Base-by-base conservation (phyloP, 2,797 vertebrate species). In the Poecilia velifera region DNA sequence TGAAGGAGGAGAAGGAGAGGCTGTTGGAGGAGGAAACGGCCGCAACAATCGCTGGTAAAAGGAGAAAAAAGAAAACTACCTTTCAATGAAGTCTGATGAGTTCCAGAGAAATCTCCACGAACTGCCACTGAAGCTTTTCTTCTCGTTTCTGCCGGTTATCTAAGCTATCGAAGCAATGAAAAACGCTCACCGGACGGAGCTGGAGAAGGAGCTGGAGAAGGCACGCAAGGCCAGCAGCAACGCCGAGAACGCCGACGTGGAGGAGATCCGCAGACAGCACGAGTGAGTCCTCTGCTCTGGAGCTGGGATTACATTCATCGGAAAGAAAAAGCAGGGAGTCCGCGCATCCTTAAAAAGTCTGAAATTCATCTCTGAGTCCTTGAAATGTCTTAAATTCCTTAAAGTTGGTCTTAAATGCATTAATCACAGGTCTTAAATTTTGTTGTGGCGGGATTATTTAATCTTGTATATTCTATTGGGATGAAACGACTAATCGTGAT, bases 141-240 rank as follows among this genome's bases (percentile, higher is more conserved):
- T 1, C 84, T 18, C 34, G 43, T 76, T 66, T 73, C 3, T 83
- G 1, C 84, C 12, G 84, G 8, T 34, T 25, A 1, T 53, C 80
- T 55, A 55, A 97, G 96, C 96, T 1, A 96, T 97, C 25, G 96
- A 97, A 89, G 96, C 96, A 0, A 96, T 97, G 96, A 96, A 96
- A 80, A 97, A 96, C 5, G 96, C 96, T 68, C 96, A 97, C 84
- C 95, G 96, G 59, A 77, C 89, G 0, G 96, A 97, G 95, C 88
- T 97, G 89, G 96, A 96, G 92, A 95, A 93, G 85, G 96, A 97
- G 89, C 88, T 97, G 89, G 96, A 96, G 71, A 96, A 93, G 82
- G 89, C 93, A 9, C 95, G 96, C 66, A 96, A 97, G 78, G 82
- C 96, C 74, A 95, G 93, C 92, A 95, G 55, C 93, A 96, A 94